Base-by-base conservation (phyloP, 2,797 vertebrate genomes). In the Rallus crepitans region DNA sequence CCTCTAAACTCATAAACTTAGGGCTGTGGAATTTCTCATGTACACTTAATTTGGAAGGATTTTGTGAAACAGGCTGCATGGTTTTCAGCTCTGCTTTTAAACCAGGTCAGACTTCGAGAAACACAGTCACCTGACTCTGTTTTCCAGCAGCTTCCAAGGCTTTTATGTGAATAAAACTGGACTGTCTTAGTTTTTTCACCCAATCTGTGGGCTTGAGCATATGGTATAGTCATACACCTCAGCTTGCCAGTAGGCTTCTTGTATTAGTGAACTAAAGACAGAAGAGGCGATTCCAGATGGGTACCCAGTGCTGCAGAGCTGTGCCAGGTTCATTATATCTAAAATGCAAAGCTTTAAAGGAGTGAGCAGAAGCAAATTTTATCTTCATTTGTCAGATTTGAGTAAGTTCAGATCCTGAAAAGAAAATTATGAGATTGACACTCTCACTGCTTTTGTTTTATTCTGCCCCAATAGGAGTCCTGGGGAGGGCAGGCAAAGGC, bases 81-180 rank as follows among this genome's bases (percentile, higher is more conserved):
- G 53, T 56, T 89, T 91, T 91, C 56, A 60, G n/a, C 30, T 92
- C 63, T 89, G 11, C 13, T 91, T 82, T 85, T 64, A 77, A 87
- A 92, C 27, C 6, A 55, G 42, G 30, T 66, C 24, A 57, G 37
- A 25, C 31, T 90, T 91, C 4, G 23, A 86, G 31, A 78, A 68
- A 57, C 1, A 1, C 16, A 33, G 27, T 68, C 25, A 27, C 31
- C 25, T 87, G 66, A 59, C 83, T 75, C 16, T 0, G 0, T 75
- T 93, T 93, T 91, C 17, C 18, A 39, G 56, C 50, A 66, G 48
- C 9, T 86, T 82, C 33, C 86, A 61, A 78, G 48, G 61, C 30
- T 71, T 89, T 80, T 81, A 5, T 21, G 27, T 81, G 65, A 81
- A 33, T 42, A 89, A 92, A 88, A 66, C 20, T 60, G 61, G 40